Conservation (phyloP, 1,140 invertebrate species). For the Polypedilum vanderplanki region DNA sequence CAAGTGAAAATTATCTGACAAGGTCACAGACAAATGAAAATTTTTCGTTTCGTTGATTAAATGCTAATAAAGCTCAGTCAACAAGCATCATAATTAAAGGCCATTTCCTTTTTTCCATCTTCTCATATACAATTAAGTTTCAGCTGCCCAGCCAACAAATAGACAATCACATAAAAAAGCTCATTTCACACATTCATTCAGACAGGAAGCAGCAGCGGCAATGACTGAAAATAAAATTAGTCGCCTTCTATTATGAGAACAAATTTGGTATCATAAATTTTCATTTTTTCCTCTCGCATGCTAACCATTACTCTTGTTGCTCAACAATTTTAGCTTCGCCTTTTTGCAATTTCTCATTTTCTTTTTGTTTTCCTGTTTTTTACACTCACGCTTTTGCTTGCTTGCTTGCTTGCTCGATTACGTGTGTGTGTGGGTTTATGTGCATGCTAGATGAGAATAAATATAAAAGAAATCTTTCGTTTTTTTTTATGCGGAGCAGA, state of each 20-base stretch:
- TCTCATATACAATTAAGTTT: not conserved
- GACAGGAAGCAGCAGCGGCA: not conserved
- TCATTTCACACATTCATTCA: not conserved
- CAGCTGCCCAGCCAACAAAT: not conserved
- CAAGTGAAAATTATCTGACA: too few species aligned
- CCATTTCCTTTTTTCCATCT: not conserved
- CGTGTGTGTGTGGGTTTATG: not conserved
- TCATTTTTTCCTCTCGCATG: not conserved
- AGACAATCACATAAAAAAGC: not conserved
- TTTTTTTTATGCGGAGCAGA: too few species aligned
- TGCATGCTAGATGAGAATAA: not conserved
- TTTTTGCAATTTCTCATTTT: not conserved
- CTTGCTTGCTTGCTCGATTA: too few species aligned
- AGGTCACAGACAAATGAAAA: too few species aligned
- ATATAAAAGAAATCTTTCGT: not conserved
- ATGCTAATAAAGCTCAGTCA: constrained; percentile 6
- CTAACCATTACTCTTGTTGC: constrained; percentile 11
- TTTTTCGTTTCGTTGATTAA: not conserved
- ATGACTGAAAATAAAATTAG: constrained; percentile 19
- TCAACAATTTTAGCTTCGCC: not conserved
- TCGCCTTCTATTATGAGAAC: not conserved
- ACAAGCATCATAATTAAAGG: not conserved
- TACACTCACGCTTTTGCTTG: too few species aligned
- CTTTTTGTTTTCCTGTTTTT: not conserved
- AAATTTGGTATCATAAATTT: constrained; percentile 15